Conservation (phyloP, 2,888 invertebrate genomes). For the Eledone cirrhosa region DNA sequence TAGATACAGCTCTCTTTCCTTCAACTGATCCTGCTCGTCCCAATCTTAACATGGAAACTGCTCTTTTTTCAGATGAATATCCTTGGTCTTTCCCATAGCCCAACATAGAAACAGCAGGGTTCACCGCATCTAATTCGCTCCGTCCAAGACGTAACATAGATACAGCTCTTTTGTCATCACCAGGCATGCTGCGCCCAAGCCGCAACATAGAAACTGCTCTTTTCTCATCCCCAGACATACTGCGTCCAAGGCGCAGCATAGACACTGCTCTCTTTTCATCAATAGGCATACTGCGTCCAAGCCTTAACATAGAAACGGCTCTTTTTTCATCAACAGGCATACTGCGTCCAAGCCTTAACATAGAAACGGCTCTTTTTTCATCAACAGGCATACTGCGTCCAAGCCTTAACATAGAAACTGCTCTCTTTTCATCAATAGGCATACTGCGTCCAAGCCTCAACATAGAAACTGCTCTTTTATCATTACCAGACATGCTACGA, state of each 20-base stretch:
- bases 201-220: constrained; percentile 55
- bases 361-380: constrained; percentile 47
- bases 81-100: constrained; percentile 34
- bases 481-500: background rate
- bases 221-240: constrained; percentile 36
- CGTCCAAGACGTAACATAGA: constrained; percentile 12
- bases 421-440: constrained; percentile 39
- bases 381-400: background rate
- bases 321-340: constrained; percentile 38
- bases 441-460: background rate
- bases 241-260: constrained; percentile 51
- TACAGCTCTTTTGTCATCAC: constrained; percentile 34
- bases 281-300: constrained; percentile 17
- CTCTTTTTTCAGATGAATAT: constrained; percentile 32
- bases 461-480: constrained; percentile 35
- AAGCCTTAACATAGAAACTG: constrained; percentile 41
- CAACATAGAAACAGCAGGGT: constrained; percentile 32
- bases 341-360: constrained; percentile 31
- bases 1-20: constrained; percentile 23
- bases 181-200: constrained; percentile 45
- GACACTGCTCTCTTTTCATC: constrained; percentile 48
- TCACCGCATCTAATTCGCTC: background rate
- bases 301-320: constrained; percentile 43
- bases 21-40: constrained; percentile 39
- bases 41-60: constrained; percentile 44